Evolutionary conservation across 2,888 invertebrate species (phyloP), one percentile per base, ranked within the genome.

Genomic region (Belgica antarctica): DNA sequence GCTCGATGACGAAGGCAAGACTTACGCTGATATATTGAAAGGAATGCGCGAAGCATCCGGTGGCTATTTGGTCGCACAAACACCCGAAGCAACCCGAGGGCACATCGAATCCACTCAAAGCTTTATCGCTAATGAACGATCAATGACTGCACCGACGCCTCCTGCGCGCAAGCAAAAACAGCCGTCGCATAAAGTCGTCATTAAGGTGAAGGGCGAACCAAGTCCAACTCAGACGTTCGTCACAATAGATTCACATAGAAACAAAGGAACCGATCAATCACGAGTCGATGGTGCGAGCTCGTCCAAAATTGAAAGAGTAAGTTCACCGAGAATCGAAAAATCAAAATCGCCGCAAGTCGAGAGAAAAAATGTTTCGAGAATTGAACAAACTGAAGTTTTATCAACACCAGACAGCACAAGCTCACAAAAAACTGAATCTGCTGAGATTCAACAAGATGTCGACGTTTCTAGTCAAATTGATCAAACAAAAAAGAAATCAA

Each of bases 11-110:
- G 47, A 27, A 27, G 47, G 65, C n/a, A 65, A 65, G 15, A 65
- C 65, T 25, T 65, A 65, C 41, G 65, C 65, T 8, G 65, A 65
- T 5, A 65, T 65, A 12, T 24, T 65, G 27, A 65, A 65, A 25
- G 65, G 65, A 27, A 22, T 65, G 46, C 65, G 65, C 10, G 65
- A 59, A 27, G 59, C 59, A 12, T 24, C 59, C n/a, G 59, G 59
- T 10, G 19, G 59, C n/a, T 59, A 27, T 15, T 27, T 25, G 10
- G 19, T 15, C 4, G 27, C 25, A 5, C 25, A 59, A 25, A 12
- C 1, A 4, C 59, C 59, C 2, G 59, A 59, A 59, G 22, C 8
- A 5, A 8, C 27, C 1, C 24, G 22, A 22, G n/a, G 10, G 4
- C 25, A 24, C 15, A 15, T 15, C 27, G 59, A 59, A 19, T 27